Base-by-base conservation (phyloP, 1,140 invertebrate genomes). In the Brachionus rubens region DNA sequence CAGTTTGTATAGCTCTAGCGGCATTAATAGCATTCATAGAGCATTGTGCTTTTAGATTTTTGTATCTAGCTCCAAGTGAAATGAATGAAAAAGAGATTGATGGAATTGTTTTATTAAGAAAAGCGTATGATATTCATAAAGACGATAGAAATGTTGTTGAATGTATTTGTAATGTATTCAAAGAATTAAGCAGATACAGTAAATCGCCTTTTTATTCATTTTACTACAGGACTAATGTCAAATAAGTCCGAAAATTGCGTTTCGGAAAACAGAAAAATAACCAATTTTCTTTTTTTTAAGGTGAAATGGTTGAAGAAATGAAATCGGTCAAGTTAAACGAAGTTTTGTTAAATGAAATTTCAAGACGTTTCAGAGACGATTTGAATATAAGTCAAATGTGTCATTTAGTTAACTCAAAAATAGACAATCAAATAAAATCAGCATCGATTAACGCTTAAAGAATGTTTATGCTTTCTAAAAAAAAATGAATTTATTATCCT, bases 31-130 rank as follows among this genome's bases (percentile, higher is more conserved):
- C 46, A 12, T 72, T 30, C 14, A 46, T 14, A 68, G 68, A 72
- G 68, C 43, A 72, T 40, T 48, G 46, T 48, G 68, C 68, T 26
- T 72, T 72, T 36, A 33, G 68, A 48, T 72, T 72, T 72, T 33
- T 72, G 16, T 72, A 72, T 14, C 12, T 72, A 26, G 26, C 46
- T 33, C 68, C 68, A 4, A 48, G 36, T 33, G 68, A 50, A 12
- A 28, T 12, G 7, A 48, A 72, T 48, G 47, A 48, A 40, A 72
- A 33, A 40, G 68, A 72, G 10, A 28, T 72, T 14, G 68, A 72
- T 21, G 68, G 68, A 33, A 28, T 72, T 10, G 7, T 6, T 50
- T 33, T 72, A 19, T 14, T 72, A 12, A 72, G 28, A 48, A 54
- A 48, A 72, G 68, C 46, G 6, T 72, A 72, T 16, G 21, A 16